Conservation (phyloP, 2,888 invertebrate species). For the Hypomecis atomaria region DNA sequence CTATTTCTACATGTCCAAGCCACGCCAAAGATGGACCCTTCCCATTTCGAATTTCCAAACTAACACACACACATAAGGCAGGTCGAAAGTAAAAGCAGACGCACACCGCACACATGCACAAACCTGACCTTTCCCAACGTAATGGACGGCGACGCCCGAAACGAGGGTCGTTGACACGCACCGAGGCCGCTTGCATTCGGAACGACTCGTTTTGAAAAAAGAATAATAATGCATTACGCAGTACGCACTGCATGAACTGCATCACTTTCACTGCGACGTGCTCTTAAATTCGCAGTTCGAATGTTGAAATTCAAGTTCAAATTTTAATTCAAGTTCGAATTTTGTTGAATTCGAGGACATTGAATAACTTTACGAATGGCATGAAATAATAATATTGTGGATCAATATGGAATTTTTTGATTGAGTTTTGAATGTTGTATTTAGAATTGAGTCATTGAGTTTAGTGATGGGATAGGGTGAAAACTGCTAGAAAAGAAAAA, state of each 20-base stretch:
- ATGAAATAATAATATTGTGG: too few species aligned
- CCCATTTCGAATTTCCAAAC: slow-evolving; percentile 46
- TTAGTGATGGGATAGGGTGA: neutral
- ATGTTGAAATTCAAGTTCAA: slow-evolving; percentile 20
- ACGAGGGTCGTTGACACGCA: slow-evolving; percentile 71
- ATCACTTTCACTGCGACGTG: slow-evolving; percentile 39
- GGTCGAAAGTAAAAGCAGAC: slow-evolving; percentile 75
- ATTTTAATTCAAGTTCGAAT: neutral
- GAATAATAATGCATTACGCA: slow-evolving; percentile 36
- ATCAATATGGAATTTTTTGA: neutral
- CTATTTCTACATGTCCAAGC: slow-evolving; percentile 10
- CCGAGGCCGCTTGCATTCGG: slow-evolving; percentile 77
- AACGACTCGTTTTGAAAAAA: slow-evolving; percentile 63
- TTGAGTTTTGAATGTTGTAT: neutral
- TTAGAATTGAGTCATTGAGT: slow-evolving; percentile 1
- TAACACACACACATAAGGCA: slow-evolving; percentile 46
- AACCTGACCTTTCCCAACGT: slow-evolving; percentile 81
- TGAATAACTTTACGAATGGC: too few species aligned
- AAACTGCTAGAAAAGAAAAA: too few species aligned
- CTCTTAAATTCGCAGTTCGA: slow-evolving; percentile 27
- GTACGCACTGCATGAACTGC: slow-evolving; percentile 16
- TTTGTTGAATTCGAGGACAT: neutral
- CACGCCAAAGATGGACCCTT: slow-evolving; percentile 41
- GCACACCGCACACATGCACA: slow-evolving; percentile 56
- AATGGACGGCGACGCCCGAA: slow-evolving; percentile 75